Percentiles rank a stretch among this genome's conserved stretches.
Evolutionary conservation across 2,797 vertebrate genomes (phyloP).

Genomic region (Xenentodon cancila): DNA sequence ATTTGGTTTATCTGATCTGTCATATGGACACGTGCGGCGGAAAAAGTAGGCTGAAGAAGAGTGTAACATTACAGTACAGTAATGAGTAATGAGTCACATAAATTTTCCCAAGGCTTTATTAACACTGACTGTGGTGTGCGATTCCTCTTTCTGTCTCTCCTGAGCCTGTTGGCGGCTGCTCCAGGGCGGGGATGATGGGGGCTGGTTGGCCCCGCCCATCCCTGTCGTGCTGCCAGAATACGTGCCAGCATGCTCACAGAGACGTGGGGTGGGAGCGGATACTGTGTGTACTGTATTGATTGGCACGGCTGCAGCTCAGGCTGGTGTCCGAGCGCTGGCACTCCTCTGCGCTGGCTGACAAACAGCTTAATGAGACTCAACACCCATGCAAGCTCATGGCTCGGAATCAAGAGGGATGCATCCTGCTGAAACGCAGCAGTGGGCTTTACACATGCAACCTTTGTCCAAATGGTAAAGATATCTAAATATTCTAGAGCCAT

Average conservation of each 20-base stretch:
- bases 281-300: constrained; percentile 67
- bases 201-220: constrained; percentile 12
- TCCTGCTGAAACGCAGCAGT: constrained; percentile 6
- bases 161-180: constrained; percentile 9
- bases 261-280: constrained; percentile 51
- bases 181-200: constrained; percentile 1
- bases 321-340: constrained; percentile 52
- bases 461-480: constrained; percentile 9
- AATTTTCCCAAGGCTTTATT: neutral
- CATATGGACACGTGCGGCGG: neutral
- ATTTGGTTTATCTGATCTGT: constrained; percentile 17
- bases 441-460: constrained; percentile 20
- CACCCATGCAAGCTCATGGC: constrained; percentile 30
- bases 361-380: constrained; percentile 57
- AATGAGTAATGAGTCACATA: constrained; percentile 2
- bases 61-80: neutral
- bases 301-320: constrained; percentile 56
- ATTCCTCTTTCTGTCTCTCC: constrained; percentile 5
- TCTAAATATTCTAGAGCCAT: constrained; percentile 10
- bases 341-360: constrained; percentile 47
- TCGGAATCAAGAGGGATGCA: constrained; percentile 17
- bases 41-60: constrained; percentile 2
- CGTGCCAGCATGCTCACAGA: constrained; percentile 62
- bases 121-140: neutral
- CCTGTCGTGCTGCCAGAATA: constrained; percentile 37